Base-by-base conservation (phyloP, 2,888 invertebrate species). In the Papilio demoleus region DNA sequence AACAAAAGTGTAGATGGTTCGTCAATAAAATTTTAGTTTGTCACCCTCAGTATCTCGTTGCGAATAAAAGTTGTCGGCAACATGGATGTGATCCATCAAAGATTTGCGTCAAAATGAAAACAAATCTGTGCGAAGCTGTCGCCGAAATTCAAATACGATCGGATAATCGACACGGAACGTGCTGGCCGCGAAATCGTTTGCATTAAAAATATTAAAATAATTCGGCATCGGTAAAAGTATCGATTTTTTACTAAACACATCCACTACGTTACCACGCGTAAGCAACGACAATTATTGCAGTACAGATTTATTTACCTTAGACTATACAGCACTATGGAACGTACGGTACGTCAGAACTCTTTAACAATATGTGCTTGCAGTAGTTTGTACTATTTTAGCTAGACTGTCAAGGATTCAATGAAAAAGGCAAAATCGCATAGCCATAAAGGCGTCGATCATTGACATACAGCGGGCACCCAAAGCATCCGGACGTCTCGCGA, bases 61-160 rank as follows among this genome's bases (percentile, higher is more conserved):
- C 27, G 56, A 45, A 45, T 58, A 45, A 67, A 66, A 27, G 19
- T 22, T 45, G 36, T 22, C 47, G 64, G 45, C 64, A 59, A 60
- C 59, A 60, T 61, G 31, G 62, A 53, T 24, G 72, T 76, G 81
- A 86, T 86, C 85, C 81, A 86, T 86, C 86, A 85, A 79, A 81
- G 79, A 81, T 80, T 83, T 80, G 77, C 78, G 78, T 77, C 80
- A 84, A 81, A 59, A 78, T 78, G 75, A 71, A 71, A 72, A 72
- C 68, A 70, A 59, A 64, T 63, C 67, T 71, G 67, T 65, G 67
- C 67, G 61, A 66, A 75, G 75, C 76, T 78, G 77, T 74, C 78
- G 77, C 79, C 79, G 80, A 79, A 82, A 84, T 84, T 85, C 80
- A 81, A 87, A 86, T 85, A 80, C 81, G 34, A 65, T 59, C 47